A percentile compares a stretch with the other conserved stretches of the same genome.
Evolutionary conservation across 2,888 invertebrate species (phyloP).

Genomic region (Dysmachus trigonus): DNA sequence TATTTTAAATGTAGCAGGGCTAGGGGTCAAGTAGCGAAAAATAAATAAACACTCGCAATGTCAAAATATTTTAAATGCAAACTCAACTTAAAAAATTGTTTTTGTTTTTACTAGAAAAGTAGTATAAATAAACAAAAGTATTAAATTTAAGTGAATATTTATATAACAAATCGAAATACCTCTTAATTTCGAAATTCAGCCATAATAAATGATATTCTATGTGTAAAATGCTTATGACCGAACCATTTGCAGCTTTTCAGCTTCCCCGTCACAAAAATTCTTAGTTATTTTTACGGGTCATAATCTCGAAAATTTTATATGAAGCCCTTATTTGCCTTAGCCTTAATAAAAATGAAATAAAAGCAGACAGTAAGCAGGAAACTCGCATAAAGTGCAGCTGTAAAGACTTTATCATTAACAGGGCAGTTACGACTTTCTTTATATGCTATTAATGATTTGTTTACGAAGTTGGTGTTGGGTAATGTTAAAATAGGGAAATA

Average conservation of each 20-base stretch:
- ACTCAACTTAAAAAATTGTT: background rate
- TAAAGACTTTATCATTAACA: background rate
- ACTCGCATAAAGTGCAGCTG: background rate
- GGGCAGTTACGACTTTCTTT: constrained; percentile 3
- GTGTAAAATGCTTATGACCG: background rate
- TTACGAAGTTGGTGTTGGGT: background rate
- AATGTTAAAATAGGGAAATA: background rate
- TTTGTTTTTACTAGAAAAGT: too few relatives aligned
- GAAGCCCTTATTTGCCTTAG: background rate
- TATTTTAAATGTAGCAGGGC: background rate
- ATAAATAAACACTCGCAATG: background rate
- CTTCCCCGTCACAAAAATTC: background rate
- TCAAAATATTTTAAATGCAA: background rate
- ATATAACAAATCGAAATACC: background rate
- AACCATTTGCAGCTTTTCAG: background rate
- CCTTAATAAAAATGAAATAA: background rate
- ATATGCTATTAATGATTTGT: constrained; percentile 11
- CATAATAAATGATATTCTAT: background rate
- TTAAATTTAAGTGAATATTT: too few relatives aligned
- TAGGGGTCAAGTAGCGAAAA: background rate
- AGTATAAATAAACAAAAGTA: too few relatives aligned
- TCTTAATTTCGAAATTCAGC: background rate
- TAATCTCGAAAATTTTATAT: background rate
- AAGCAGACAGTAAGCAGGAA: background rate
- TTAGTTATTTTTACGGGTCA: background rate